A percentile compares a stretch with the other conserved stretches of the same genome.
phyloP scores from a whole-genome alignment of 2,888 invertebrate genomes.

The Crematogaster levior region DNA sequence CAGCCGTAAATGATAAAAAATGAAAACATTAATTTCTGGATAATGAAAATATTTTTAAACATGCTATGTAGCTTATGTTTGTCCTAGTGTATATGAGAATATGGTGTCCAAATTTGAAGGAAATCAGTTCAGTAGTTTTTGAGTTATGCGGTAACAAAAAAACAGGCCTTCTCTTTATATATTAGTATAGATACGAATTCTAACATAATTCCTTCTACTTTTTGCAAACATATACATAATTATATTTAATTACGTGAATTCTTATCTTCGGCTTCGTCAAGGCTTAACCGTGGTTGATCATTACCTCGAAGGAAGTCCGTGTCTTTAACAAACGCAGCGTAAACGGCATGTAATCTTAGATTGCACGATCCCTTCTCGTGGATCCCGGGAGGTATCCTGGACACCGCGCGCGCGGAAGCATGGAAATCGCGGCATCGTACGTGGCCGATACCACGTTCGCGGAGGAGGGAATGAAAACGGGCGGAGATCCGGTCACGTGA shows the following conservation, averaged over 20 bases:
- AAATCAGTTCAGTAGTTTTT: no score
- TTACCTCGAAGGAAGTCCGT: background rate
- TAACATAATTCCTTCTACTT: background rate
- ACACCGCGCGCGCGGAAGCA: slow-evolving; percentile 26
- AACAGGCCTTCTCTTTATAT: no score
- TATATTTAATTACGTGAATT: no score
- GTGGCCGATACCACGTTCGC: background rate
- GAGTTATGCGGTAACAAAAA: no score
- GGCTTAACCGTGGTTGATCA: background rate
- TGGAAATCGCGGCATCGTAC: slow-evolving; percentile 18
- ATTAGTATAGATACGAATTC: background rate
- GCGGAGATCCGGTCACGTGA: slow-evolving; percentile 74
- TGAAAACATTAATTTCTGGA: no score
- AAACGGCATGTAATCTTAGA: slow-evolving; percentile 18
- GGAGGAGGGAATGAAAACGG: slow-evolving; percentile 55
- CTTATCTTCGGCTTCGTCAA: slow-evolving; percentile 1
- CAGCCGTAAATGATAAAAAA: no score
- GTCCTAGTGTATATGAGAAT: no score
- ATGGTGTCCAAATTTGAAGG: no score
- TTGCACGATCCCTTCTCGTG: slow-evolving; percentile 2
- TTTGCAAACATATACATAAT: background rate
- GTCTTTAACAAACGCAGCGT: slow-evolving; percentile 8
- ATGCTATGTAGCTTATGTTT: no score
- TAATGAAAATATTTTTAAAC: no score
- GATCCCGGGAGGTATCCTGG: slow-evolving; percentile 3